Base-by-base conservation (phyloP, 2,113 vertebrate genomes). In the Mormyrus iriodes region DNA sequence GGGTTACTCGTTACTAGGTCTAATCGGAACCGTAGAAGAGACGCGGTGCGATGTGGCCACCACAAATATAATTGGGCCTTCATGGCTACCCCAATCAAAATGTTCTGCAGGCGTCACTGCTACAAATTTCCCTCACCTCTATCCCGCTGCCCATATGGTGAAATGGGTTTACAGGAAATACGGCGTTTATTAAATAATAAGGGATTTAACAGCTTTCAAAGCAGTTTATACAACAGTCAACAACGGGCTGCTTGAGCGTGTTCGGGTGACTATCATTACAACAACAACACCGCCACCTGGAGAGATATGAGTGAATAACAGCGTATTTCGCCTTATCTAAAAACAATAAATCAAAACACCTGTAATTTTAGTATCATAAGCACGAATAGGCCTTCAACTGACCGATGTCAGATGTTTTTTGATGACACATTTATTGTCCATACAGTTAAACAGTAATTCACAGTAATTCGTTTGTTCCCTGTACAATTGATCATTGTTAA, bases 201-300 rank as follows among this genome's bases (percentile, higher is more conserved):
- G 61, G 61, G 46, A 48, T 48, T 48, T 48, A 48, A 2, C 46
- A 76, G 27, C 10, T 31, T 31, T 31, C 35, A 51, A 27, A 21
- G 12, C n/a, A 24, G 13, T 10, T 48, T 12, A 85, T n/a, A 0
- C 44, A 49, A 49, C 9, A 27, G 13, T 24, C n/a, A 49, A 49
- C 46, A 31, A 51, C 51, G 17, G 13, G 27, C 52, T 53, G 51
- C 53, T n/a, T 9, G 12, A 53, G 17, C 27, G 39, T 44, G 10
- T 24, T 84, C 44, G 44, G 61, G 42, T 35, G 44, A 69, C 7
- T 7, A 4, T 55, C 31, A 31, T 44, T 31, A 88, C 6, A n/a
- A 89, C 52, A 61, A 21, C 79, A 85, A 84, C 55, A 85, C 52
- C 24, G 88, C 88, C 88, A 89, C 39, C 76, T 89, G 52, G 76